Conservation (phyloP, 1,140 invertebrate species). For the Ectropis grisescens region DNA sequence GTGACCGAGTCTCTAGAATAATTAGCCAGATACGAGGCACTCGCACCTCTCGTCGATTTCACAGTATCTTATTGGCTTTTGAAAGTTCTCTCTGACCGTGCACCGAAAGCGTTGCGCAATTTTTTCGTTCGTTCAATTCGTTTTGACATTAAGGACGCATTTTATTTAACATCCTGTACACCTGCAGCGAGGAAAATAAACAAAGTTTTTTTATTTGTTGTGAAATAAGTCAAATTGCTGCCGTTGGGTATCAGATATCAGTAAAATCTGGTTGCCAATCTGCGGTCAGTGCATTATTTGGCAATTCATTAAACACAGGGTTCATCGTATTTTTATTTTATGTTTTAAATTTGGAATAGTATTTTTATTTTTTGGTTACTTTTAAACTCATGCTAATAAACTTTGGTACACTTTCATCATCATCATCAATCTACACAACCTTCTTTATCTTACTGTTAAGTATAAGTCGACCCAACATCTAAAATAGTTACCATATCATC, state of each 20-base stretch:
- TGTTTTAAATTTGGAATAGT: conserved; percentile 2
- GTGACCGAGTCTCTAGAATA: conserved; percentile 50
- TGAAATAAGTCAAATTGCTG: conserved; percentile 25
- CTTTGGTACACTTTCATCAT: too few species aligned
- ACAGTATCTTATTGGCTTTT: conserved; percentile 52
- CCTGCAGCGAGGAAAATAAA: conserved; percentile 21
- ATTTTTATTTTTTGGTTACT: too few species aligned
- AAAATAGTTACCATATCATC: too few species aligned
- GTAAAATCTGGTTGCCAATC: conserved; percentile 19
- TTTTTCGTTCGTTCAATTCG: conserved; percentile 10
- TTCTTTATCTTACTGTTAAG: too few species aligned
- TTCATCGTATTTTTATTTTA: background rate
- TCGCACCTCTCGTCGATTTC: conserved; percentile 36
- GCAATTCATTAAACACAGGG: background rate
- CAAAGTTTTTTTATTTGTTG: conserved; percentile 21
- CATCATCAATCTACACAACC: too few species aligned
- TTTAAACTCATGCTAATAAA: too few species aligned
- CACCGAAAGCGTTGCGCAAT: conserved; percentile 31
- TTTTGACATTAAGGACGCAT: conserved; percentile 18
- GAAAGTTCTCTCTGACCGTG: conserved; percentile 45
- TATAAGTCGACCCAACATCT: too few species aligned
- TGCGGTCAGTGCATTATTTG: conserved; percentile 1
- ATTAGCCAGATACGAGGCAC: conserved; percentile 41
- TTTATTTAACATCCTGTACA: conserved; percentile 18
- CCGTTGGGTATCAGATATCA: conserved; percentile 17